A percentile compares a stretch with the other conserved stretches of the same genome.
Conservation (phyloP, 92 coral and sea anemone species). For the Nematostella vectensis region DNA sequence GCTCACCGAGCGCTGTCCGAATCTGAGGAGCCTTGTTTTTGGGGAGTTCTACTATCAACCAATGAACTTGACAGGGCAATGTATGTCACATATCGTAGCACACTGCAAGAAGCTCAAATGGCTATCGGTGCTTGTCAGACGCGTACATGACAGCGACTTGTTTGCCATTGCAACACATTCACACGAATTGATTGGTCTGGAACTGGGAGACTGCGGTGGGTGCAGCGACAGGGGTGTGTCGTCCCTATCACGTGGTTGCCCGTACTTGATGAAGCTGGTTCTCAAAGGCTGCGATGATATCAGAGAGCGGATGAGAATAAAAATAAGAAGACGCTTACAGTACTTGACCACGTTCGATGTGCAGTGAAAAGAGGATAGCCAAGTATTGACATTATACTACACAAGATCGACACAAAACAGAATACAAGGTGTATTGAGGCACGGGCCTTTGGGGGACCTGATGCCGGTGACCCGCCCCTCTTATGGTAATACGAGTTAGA, state of each 20-base stretch:
- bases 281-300: conserved; percentile 44
- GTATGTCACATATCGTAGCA: conserved; percentile 42
- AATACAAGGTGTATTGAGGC: too few species aligned
- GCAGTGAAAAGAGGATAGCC: too few species aligned
- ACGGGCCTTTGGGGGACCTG: too few species aligned
- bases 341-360: conserved; percentile 7
- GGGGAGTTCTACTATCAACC: conserved; percentile 74
- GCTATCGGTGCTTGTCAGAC: conserved; percentile 44
- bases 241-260: conserved; percentile 47
- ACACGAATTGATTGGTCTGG: conserved; percentile 42
- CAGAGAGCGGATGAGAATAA: neutral
- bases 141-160: conserved; percentile 57
- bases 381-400: too few species aligned
- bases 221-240: conserved; percentile 47
- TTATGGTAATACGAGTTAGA: too few species aligned
- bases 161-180: conserved; percentile 38
- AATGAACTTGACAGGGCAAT: conserved; percentile 42
- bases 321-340: conserved; percentile 1
- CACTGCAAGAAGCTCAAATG: conserved; percentile 50
- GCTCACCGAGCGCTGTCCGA: conserved; percentile 59
- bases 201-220: conserved; percentile 69
- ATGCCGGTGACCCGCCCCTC: too few species aligned
- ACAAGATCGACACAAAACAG: too few species aligned
- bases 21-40: conserved; percentile 41
- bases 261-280: conserved; percentile 33